phyloP scores from a whole-genome alignment of 2,888 invertebrate species.

The Latrodectus elegans region DNA sequence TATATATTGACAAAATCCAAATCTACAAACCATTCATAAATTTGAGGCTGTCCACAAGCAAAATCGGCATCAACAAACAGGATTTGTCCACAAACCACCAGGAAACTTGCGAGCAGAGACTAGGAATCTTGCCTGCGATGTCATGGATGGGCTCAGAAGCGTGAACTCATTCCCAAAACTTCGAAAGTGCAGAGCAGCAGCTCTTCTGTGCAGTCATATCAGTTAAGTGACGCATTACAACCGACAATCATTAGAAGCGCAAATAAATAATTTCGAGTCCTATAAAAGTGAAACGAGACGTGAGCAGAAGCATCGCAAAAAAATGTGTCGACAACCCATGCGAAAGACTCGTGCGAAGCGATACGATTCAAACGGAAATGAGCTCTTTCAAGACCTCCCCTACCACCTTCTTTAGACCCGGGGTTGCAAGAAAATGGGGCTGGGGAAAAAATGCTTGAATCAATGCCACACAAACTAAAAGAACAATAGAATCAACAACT shows the following conservation, averaged over 20 bases:
- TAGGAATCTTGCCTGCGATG: neutral
- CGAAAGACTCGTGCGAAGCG: slow-evolving; percentile 55
- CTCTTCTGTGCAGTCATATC: slow-evolving; percentile 4
- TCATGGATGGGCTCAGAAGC: neutral
- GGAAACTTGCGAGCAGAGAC: too few species aligned
- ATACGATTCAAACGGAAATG: slow-evolving; percentile 65
- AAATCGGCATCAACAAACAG: too few species aligned
- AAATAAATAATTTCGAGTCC: slow-evolving; percentile 27
- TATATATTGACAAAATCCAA: too few species aligned
- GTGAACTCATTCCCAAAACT: neutral
- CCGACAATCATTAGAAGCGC: slow-evolving; percentile 27
- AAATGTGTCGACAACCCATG: slow-evolving; percentile 51
- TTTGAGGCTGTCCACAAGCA: too few species aligned
- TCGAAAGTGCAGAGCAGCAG: neutral
- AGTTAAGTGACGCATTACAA: slow-evolving; percentile 40
- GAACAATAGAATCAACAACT: slow-evolving; percentile 50
- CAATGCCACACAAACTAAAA: slow-evolving; percentile 61
- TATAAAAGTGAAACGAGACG: slow-evolving; percentile 10
- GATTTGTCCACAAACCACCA: too few species aligned
- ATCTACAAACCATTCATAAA: too few species aligned
- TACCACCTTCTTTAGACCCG: neutral
- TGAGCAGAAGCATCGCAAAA: neutral
- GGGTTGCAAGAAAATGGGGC: neutral
- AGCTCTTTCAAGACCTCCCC: slow-evolving; percentile 28
- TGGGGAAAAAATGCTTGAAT: slow-evolving; percentile 27